Conservation (phyloP, 2,113 vertebrate genomes). For the Rhombomys opimus region DNA sequence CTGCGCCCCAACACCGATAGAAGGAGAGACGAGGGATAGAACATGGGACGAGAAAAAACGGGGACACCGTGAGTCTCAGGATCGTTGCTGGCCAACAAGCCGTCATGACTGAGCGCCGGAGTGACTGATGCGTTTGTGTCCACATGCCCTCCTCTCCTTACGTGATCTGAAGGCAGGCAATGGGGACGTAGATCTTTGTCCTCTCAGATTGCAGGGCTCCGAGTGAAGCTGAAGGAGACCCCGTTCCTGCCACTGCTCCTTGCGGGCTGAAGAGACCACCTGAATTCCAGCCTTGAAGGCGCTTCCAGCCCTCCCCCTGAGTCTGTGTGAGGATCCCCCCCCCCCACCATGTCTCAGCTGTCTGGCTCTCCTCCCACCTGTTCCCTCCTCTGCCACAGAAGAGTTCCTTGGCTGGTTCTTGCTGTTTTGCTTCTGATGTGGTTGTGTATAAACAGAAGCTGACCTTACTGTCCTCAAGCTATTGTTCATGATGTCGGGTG, state of each 20-base stretch:
- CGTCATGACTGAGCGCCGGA: neutral
- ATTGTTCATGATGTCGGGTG: neutral
- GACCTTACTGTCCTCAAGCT: neutral
- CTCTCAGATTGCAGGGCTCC: neutral
- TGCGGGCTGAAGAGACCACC: neutral
- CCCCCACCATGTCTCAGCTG: neutral
- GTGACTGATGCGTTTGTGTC: neutral
- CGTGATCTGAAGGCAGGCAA: neutral
- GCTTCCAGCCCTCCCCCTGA: neutral
- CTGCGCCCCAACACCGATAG: neutral
- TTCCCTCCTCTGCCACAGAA: neutral
- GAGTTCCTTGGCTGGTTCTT: neutral
- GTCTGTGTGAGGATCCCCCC: neutral
- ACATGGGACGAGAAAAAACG: neutral
- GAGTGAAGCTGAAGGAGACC: neutral
- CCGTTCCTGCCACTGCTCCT: neutral
- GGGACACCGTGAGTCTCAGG: neutral
- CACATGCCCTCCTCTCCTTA: neutral
- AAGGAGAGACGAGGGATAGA: neutral
- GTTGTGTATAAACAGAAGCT: neutral
- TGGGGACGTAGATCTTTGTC: neutral
- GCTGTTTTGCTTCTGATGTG: neutral
- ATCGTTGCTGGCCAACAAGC: neutral
- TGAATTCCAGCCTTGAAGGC: neutral
- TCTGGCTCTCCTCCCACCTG: neutral